Base-by-base conservation (phyloP, 2,113 vertebrate species). In the Seriola dumerili region DNA sequence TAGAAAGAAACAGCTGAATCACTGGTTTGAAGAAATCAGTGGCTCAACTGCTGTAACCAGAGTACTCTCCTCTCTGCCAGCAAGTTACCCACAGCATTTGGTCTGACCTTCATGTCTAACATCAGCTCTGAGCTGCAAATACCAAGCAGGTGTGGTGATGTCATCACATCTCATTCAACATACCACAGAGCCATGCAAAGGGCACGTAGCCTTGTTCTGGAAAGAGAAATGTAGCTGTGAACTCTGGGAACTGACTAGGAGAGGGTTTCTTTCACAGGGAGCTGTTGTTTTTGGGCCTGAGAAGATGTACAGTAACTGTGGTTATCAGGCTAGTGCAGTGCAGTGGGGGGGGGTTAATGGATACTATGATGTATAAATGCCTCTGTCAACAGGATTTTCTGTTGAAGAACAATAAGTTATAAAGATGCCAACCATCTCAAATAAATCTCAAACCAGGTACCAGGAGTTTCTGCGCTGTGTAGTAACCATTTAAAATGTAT, bases 131-230 rank as follows among this genome's bases (percentile, higher is more conserved):
- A 83, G 57, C 85, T 21, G 54, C 86, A 93, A 93, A 93, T 90
- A 89, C 83, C 88, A 74, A 86, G 88, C 91, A 92, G 92, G 92
- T 92, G 92, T 85, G 88, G 84, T 88, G 90, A 92, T 86, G 91
- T 92, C 89, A 89, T 88, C 76, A 61, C 76, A 78, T 86, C 76
- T 82, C 68, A 19, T 82, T 86, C 86, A 73, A n/a, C 81, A 77
- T 81, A 81, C 64, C 80, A 48, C 81, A 61, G 68, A 82, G 69
- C 63, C 71, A 29, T 29, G 66, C 42, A 72, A 61, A 81, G 79
- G 81, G 55, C 76, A 67, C 63, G 11, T 25, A 23, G 72, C 25
- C 46, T 54, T 61, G 58, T 55, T 77, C 64, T 77, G 70, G 50
- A 77, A n/a, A 58, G 58, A 82, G 59, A 34, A 55, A 38, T 65